Conservation (phyloP, 2,888 invertebrate genomes). For the Coleophora deauratella region DNA sequence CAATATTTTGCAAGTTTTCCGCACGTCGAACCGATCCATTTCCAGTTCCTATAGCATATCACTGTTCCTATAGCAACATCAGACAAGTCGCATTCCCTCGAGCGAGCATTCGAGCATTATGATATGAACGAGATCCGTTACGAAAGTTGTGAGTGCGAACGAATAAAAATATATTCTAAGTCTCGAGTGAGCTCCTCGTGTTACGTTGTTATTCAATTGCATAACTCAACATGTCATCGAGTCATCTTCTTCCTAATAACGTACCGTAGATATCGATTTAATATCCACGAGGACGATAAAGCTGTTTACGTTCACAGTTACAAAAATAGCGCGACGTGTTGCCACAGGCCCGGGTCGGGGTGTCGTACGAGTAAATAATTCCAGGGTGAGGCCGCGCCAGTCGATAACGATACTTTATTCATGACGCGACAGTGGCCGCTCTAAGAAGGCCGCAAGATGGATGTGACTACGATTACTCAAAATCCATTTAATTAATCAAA, state of each 20-base stretch:
- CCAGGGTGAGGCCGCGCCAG: constrained; percentile 49
- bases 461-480: constrained; percentile 24
- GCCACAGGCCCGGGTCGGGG: constrained; percentile 24
- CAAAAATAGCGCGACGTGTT: constrained; percentile 43
- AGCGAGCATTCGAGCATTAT: too few relatives aligned
- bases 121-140: too few relatives aligned
- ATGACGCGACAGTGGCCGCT: constrained; percentile 53
- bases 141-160: too few relatives aligned
- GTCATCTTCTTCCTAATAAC: neutral
- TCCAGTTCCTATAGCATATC: neutral
- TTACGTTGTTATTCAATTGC: too few relatives aligned
- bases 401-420: constrained; percentile 69
- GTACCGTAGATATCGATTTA: constrained; percentile 19
- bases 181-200: too few relatives aligned
- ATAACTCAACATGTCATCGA: neutral
- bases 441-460: constrained; percentile 42
- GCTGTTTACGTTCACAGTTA: constrained; percentile 17
- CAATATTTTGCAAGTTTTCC: constrained; percentile 1
- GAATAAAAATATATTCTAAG: too few relatives aligned
- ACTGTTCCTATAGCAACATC: neutral
- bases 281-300: constrained; percentile 22
- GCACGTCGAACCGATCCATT: constrained; percentile 6
- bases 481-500: constrained; percentile 2
- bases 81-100: neutral
- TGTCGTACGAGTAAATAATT: constrained; percentile 62